phyloP scores from a whole-genome alignment of 1,140 invertebrate genomes.

The Phortica variegata region DNA sequence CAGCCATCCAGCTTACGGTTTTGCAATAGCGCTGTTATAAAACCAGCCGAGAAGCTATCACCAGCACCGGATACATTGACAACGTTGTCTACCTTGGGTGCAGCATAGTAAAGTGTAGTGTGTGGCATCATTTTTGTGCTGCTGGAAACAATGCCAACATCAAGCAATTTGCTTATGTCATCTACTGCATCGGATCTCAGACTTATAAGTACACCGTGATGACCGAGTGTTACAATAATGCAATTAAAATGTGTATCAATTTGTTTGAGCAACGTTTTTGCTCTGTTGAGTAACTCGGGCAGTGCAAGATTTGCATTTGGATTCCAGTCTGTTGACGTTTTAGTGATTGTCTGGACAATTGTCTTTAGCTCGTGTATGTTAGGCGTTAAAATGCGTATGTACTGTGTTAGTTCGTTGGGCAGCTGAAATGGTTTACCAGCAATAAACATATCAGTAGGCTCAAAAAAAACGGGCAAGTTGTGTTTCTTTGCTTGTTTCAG shows the following conservation, averaged over 20 bases:
- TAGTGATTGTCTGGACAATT: conserved; percentile 56
- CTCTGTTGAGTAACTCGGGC: conserved; percentile 20
- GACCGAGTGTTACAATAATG: conserved; percentile 63
- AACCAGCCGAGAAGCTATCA: conserved; percentile 66
- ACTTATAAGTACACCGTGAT: conserved; percentile 60
- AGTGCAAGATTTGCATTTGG: conserved; percentile 11
- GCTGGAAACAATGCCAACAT: conserved; percentile 4
- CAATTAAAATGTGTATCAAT: conserved; percentile 57
- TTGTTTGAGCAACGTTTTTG: conserved; percentile 23
- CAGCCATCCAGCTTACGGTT: conserved; percentile 58
- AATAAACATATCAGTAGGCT: conserved; percentile 67
- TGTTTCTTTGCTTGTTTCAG: conserved; percentile 64
- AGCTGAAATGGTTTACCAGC: conserved; percentile 62
- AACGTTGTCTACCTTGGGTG: conserved; percentile 54
- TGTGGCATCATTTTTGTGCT: conserved; percentile 2
- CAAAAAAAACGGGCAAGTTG: conserved; percentile 71
- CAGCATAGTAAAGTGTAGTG: conserved; percentile 57
- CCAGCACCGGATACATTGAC: conserved; percentile 68
- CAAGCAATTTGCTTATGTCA: conserved; percentile 22
- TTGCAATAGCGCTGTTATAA: conserved; percentile 60
- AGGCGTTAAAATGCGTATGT: conserved; percentile 67
- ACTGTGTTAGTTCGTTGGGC: conserved; percentile 35
- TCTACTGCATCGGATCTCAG: conserved; percentile 28
- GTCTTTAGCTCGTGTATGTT: conserved; percentile 70
- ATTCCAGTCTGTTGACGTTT: conserved; percentile 6